A percentile compares a stretch with the other conserved stretches of the same genome.
Conservation (phyloP, 1,140 invertebrate genomes). For the Hylaeus anthracinus region DNA sequence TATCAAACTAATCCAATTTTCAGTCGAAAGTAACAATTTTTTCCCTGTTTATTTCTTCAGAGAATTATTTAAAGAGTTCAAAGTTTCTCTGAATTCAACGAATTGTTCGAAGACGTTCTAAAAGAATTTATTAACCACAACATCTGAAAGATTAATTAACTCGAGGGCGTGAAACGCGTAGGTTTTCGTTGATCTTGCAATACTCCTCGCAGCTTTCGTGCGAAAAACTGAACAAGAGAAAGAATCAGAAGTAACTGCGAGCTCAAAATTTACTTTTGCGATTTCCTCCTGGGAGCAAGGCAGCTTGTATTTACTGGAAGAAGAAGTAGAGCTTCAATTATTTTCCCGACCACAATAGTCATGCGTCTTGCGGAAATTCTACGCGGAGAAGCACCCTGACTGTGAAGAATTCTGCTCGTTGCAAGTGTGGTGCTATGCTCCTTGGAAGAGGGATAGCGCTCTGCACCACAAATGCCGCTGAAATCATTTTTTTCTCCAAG, state of each 20-base stretch:
- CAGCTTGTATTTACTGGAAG: slow-evolving; percentile 28
- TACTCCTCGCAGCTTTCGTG: too few relatives aligned
- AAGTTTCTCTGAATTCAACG: too few relatives aligned
- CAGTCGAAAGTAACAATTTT: too few relatives aligned
- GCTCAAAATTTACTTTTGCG: slow-evolving; percentile 35
- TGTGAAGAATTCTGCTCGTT: slow-evolving; percentile 34
- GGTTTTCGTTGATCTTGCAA: neutral
- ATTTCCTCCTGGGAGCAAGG: slow-evolving; percentile 10
- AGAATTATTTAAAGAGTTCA: too few relatives aligned
- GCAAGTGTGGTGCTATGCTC: neutral
- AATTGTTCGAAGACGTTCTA: too few relatives aligned
- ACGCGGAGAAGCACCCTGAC: neutral
- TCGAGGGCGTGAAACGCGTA: neutral
- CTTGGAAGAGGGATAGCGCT: slow-evolving; percentile 12
- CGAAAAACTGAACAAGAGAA: neutral
- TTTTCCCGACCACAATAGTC: slow-evolving; percentile 43
- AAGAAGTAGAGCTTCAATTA: slow-evolving; percentile 46
- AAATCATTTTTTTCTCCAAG: slow-evolving; percentile 8
- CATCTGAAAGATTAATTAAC: neutral
- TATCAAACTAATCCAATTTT: too few relatives aligned
- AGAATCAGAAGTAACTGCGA: neutral
- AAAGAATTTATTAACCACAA: too few relatives aligned
- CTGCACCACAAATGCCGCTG: neutral
- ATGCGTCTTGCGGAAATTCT: slow-evolving; percentile 42
- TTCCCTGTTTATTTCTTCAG: too few relatives aligned